Evolutionary conservation across 2,797 vertebrate species (phyloP).

Genomic region (Discoglossus pictus): DNA sequence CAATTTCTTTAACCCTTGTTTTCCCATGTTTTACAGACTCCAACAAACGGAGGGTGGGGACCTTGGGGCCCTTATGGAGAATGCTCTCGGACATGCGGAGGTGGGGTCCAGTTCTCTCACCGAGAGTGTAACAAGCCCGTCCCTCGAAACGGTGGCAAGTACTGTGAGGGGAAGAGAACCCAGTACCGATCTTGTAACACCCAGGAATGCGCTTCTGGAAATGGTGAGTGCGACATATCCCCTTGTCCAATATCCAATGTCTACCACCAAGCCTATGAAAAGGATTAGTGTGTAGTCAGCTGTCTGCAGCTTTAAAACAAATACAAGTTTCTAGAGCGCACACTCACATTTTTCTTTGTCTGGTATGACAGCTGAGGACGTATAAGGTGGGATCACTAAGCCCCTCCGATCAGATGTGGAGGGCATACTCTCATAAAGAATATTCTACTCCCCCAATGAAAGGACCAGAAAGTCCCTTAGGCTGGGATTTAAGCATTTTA

Average conservation of each 20-base stretch:
- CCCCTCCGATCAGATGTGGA: no score
- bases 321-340: neutral
- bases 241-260: neutral
- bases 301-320: no score
- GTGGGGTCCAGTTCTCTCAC: conserved; percentile 66
- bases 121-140: conserved; percentile 60
- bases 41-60: conserved; percentile 66
- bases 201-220: conserved; percentile 55
- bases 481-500: no score
- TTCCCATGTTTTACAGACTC: conserved; percentile 55
- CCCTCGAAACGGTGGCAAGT: conserved; percentile 66
- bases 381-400: no score
- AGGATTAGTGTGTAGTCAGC: neutral
- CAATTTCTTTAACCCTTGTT: neutral
- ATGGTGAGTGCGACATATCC: conserved; percentile 61
- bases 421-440: no score
- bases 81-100: conserved; percentile 68
- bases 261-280: no score
- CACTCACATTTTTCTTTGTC: neutral
- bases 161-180: conserved; percentile 65
- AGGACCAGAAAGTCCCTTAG: no score
- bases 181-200: conserved; percentile 66
- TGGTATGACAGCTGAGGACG: no score
- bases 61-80: conserved; percentile 63
- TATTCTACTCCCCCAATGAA: no score